These are phyloP conservation scores for Callyntrura guangdongensis DNA, from an alignment of 2,888 invertebrate genomes.

Conservation along the genomic window DNA sequence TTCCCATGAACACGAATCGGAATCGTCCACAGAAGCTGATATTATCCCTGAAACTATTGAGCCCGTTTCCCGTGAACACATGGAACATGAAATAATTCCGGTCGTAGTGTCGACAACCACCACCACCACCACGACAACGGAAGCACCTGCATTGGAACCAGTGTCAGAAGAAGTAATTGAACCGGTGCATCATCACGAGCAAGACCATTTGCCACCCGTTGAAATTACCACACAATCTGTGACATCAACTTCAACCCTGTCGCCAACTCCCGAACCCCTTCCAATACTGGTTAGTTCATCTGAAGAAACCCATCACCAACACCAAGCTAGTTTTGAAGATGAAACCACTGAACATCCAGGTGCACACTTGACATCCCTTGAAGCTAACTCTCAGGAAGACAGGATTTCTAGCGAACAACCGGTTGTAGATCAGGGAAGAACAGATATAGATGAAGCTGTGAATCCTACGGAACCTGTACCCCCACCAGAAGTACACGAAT, in stretches of 20 bases:
- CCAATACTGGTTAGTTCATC: conserved; percentile 56
- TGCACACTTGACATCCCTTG: neutral
- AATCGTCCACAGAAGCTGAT: conserved; percentile 35
- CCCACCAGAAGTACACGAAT: neutral
- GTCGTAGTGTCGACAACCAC: conserved; percentile 34
- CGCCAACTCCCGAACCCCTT: conserved; percentile 52
- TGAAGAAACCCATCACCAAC: conserved; percentile 22
- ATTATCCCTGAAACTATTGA: conserved; percentile 7
- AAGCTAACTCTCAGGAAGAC: conserved; percentile 25
- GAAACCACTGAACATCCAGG: conserved; percentile 17
- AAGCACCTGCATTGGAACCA: conserved; percentile 43
- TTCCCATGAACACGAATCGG: conserved; percentile 42
- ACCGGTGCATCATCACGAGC: conserved; percentile 56
- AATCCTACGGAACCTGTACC: conserved; percentile 38
- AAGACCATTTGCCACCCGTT: neutral
- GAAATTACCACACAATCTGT: conserved; percentile 66
- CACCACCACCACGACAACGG: conserved; percentile 57
- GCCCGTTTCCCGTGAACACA: conserved; percentile 53
- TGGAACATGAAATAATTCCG: conserved; percentile 43
- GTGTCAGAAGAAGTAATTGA: conserved; percentile 48
- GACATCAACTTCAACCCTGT: conserved; percentile 21
- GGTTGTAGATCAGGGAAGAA: conserved; percentile 25
- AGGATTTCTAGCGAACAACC: neutral
- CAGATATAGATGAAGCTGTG: conserved; percentile 34
- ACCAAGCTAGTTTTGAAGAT: neutral